phyloP scores from a whole-genome alignment of 2,797 vertebrate species.

The Limnodromus scolopaceus region DNA sequence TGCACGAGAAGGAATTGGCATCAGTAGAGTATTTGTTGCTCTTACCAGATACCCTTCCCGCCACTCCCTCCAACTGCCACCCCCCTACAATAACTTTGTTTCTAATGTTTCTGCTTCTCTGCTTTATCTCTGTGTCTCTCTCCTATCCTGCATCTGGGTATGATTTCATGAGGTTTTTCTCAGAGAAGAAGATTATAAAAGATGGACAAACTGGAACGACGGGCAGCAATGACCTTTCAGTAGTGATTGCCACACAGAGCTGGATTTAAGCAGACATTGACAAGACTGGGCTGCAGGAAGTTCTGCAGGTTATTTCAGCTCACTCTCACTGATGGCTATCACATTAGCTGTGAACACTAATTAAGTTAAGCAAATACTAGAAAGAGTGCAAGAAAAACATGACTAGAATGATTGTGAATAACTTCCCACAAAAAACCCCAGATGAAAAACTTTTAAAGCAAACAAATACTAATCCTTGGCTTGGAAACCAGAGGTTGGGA shows the following conservation, averaged over 20 bases:
- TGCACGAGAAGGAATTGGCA: not conserved
- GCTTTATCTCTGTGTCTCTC: not conserved
- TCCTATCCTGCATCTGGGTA: not conserved
- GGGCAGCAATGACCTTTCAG: not conserved
- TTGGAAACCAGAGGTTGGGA: not conserved
- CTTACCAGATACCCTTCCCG: not conserved
- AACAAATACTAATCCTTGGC: not conserved
- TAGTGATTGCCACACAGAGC: not conserved
- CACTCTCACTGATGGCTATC: not conserved
- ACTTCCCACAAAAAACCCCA: not conserved
- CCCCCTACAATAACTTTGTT: not conserved
- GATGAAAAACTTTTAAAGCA: not conserved
- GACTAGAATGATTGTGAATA: not conserved
- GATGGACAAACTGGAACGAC: not conserved
- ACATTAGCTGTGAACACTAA: not conserved
- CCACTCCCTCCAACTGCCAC: not conserved
- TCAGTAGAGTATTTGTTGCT: not conserved
- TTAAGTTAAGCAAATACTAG: slow-evolving; percentile 12
- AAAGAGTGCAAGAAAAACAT: not conserved
- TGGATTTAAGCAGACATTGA: not conserved
- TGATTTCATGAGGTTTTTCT: not conserved
- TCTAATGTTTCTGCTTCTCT: not conserved
- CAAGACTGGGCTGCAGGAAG: not conserved
- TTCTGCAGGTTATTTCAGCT: not conserved
- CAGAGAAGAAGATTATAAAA: not conserved